Evolutionary conservation across 2,888 invertebrate genomes (phyloP), one percentile per base, ranked within the genome.

Genomic region (Branchellion lobata): DNA sequence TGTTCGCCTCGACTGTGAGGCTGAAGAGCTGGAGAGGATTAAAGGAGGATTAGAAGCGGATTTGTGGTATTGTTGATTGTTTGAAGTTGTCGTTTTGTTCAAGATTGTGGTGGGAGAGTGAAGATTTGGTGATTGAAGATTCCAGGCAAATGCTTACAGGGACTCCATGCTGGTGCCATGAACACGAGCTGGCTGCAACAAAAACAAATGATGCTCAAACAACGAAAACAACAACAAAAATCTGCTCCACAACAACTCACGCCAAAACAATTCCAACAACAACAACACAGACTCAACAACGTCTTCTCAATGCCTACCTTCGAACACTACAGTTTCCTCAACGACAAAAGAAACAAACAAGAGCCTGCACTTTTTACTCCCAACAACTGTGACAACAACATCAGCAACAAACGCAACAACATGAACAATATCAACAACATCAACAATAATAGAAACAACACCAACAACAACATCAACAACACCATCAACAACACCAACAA

Each of bases 121-220:
- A n/a, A n/a, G n/a, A n/a, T n/a, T n/a, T n/a, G n/a, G n/a, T n/a
- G n/a, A n/a, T n/a, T n/a, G n/a, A n/a, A n/a, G n/a, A n/a, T n/a
- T n/a, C n/a, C n/a, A n/a, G n/a, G n/a, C n/a, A n/a, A n/a, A n/a
- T n/a, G n/a, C n/a, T n/a, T n/a, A n/a, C n/a, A n/a, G n/a, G n/a
- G n/a, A n/a, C n/a, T n/a, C n/a, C n/a, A n/a, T n/a, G 29, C 29
- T 69, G 33, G n/a, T 3, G 33, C 31, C 69, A 69, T 69, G 69
- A 69, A 69, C 33, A 57, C 24, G 14, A 57, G 69, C 14, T 69
- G 69, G 69, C 27, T 31, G 5, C 69, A 34, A 29, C 69, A 34
- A 69, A 69, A 69, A 29, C 34, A 34, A 31, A 11, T 31, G 5
- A 3, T 31, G 2, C n/a, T 31, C 5, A 31, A 69, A 14, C 69